Evolutionary conservation across 2,888 invertebrate genomes (phyloP).

Genomic region (Chloromyia formosa): DNA sequence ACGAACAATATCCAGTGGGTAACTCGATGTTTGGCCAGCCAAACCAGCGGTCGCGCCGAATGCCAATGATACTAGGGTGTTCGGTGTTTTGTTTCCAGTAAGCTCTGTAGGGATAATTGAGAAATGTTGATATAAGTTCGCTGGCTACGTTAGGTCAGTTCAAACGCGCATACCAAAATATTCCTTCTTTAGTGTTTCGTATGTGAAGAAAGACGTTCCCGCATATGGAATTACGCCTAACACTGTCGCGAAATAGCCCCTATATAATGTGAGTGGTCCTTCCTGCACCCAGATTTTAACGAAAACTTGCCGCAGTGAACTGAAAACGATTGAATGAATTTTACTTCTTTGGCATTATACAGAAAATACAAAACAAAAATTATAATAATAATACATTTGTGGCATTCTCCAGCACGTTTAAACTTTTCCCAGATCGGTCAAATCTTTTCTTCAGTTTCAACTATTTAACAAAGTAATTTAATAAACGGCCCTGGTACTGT

Average conservation of each 20-base stretch:
- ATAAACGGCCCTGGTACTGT: too few relatives aligned
- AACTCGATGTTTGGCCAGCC: conserved; percentile 93
- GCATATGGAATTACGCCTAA: conserved; percentile 96
- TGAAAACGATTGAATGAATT: conserved; percentile 29
- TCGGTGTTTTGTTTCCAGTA: conserved; percentile 64
- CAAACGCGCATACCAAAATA: conserved; percentile 70
- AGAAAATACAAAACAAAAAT: too few relatives aligned
- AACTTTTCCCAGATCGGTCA: too few relatives aligned
- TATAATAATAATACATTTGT: too few relatives aligned
- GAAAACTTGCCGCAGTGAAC: conserved; percentile 70
- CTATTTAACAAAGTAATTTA: too few relatives aligned
- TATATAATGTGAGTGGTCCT: conserved; percentile 80
- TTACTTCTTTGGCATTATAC: too few relatives aligned
- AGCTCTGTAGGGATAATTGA: conserved; percentile 57
- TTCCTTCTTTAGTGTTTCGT: conserved; percentile 88
- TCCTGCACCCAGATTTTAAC: conserved; percentile 78
- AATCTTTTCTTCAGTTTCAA: too few relatives aligned
- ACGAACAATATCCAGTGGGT: conserved; percentile 92
- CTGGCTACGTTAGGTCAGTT: background rate
- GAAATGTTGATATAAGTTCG: too few relatives aligned
- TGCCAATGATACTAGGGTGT: conserved; percentile 72
- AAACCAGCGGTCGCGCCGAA: conserved; percentile 94
- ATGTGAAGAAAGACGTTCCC: conserved; percentile 96
- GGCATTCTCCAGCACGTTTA: too few relatives aligned
- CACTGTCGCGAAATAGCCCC: conserved; percentile 90